These are phyloP conservation scores for Eupeodes latifasciatus DNA, from an alignment of 2,888 invertebrate genomes.

Conservation along the genomic window DNA sequence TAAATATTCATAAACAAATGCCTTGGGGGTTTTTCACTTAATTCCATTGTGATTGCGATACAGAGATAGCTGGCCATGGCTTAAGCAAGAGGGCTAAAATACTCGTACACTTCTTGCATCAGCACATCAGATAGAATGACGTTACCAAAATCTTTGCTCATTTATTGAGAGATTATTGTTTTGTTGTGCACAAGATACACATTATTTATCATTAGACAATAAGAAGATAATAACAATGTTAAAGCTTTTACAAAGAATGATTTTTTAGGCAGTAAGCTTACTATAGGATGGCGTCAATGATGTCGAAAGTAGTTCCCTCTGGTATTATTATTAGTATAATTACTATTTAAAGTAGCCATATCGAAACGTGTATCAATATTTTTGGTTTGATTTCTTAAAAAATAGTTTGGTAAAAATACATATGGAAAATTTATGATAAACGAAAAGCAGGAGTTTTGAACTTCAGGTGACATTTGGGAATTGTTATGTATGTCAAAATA, in stretches of 20 bases:
- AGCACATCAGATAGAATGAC: conserved; percentile 15
- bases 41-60: background rate
- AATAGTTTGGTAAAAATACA: too few species aligned
- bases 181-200: conserved; percentile 48
- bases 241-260: conserved; percentile 25
- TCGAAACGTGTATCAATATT: too few species aligned
- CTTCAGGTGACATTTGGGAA: too few species aligned
- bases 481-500: too few species aligned
- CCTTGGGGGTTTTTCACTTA: conserved; percentile 28
- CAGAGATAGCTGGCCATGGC: background rate
- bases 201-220: conserved; percentile 70
- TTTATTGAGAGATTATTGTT: conserved; percentile 72
- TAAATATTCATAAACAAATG: conserved; percentile 32
- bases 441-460: too few species aligned
- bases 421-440: too few species aligned
- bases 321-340: background rate
- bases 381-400: too few species aligned
- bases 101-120: conserved; percentile 24
- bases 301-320: background rate
- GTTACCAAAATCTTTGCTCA: conserved; percentile 62
- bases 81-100: background rate
- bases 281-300: background rate
- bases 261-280: conserved; percentile 11
- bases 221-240: conserved; percentile 43
- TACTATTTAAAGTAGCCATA: too few species aligned